Evolutionary conservation across 2,797 vertebrate species (phyloP).

Genomic region (Kryptolebias ocellatus): DNA sequence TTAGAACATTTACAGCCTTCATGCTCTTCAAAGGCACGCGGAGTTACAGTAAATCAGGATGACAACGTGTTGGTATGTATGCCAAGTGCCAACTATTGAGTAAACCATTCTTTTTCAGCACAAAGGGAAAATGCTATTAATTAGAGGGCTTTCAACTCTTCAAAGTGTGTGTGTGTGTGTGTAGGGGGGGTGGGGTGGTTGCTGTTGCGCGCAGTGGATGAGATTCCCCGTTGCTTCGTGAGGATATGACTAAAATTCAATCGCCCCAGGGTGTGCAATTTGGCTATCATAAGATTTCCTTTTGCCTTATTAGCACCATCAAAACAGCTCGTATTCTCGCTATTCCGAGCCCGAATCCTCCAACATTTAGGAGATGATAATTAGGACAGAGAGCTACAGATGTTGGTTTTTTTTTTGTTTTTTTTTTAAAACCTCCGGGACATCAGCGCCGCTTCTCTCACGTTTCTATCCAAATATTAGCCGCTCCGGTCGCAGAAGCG

Average conservation of each 20-base stretch:
- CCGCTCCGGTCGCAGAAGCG: conserved; percentile 7
- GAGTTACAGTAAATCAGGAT: conserved; percentile 81
- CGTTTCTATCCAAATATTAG: conserved; percentile 15
- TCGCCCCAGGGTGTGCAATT: conserved; percentile 71
- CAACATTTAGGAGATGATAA: conserved; percentile 13
- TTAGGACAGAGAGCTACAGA: conserved; percentile 10
- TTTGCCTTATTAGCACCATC: conserved; percentile 53
- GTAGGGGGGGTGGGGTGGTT: conserved; percentile 27
- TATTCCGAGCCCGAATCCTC: conserved; percentile 17
- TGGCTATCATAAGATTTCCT: conserved; percentile 60
- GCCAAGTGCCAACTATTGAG: conserved; percentile 81
- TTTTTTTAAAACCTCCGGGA: background rate
- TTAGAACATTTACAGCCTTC: conserved; percentile 73
- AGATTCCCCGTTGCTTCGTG: conserved; percentile 75
- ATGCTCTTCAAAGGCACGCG: conserved; percentile 70
- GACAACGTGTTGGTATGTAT: conserved; percentile 81
- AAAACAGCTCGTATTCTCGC: conserved; percentile 22
- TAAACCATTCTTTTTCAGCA: conserved; percentile 76
- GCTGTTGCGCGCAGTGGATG: conserved; percentile 52
- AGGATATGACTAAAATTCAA: conserved; percentile 80
- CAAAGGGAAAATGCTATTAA: conserved; percentile 77
- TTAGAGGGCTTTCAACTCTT: conserved; percentile 83
- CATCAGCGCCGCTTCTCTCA: background rate
- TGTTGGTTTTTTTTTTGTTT: background rate
- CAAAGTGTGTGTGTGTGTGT: conserved; percentile 67